These are phyloP conservation scores for Pachyseris speciosa DNA, from an alignment of 64 coral and sea anemone genomes.

Conservation along the genomic window DNA sequence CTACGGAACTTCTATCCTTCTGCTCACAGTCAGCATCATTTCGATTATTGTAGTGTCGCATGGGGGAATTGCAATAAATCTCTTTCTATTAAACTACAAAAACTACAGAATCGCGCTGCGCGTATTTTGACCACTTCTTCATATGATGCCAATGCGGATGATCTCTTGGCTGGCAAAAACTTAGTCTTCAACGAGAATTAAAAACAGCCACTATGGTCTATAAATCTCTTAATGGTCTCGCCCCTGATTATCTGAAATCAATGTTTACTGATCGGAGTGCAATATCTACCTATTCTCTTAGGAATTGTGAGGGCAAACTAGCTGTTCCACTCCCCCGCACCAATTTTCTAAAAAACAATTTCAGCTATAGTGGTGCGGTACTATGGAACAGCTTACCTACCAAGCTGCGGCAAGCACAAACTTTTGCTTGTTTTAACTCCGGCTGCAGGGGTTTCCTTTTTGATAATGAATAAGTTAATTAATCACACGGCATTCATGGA, in stretches of 20 bases:
- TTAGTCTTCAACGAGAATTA: conserved; percentile 11
- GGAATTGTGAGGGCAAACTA: conserved; percentile 34
- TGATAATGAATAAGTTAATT: conserved; percentile 5
- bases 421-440: conserved; percentile 16
- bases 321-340: conserved; percentile 2
- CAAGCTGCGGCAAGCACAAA: conserved; percentile 2
- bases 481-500: conserved; percentile 51
- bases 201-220: conserved; percentile 27
- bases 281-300: conserved; percentile 19
- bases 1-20: too few relatives aligned
- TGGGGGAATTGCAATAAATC: conserved; percentile 27
- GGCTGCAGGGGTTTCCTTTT: conserved; percentile 4
- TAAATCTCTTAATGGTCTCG: conserved; percentile 47
- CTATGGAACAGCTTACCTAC: conserved; percentile 49
- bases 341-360: conserved; percentile 25
- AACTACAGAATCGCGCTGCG: conserved; percentile 47
- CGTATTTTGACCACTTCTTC: neutral
- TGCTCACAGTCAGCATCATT: conserved; percentile 17
- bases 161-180: conserved; percentile 39
- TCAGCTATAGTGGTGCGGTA: conserved; percentile 42
- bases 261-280: conserved; percentile 19
- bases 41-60: conserved; percentile 27
- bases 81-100: conserved; percentile 53
- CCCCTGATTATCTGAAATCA: conserved; percentile 46
- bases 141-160: conserved; percentile 29